These are phyloP conservation scores for Phalera bucephala DNA, from an alignment of 2,888 invertebrate species.

Conservation along the genomic window DNA sequence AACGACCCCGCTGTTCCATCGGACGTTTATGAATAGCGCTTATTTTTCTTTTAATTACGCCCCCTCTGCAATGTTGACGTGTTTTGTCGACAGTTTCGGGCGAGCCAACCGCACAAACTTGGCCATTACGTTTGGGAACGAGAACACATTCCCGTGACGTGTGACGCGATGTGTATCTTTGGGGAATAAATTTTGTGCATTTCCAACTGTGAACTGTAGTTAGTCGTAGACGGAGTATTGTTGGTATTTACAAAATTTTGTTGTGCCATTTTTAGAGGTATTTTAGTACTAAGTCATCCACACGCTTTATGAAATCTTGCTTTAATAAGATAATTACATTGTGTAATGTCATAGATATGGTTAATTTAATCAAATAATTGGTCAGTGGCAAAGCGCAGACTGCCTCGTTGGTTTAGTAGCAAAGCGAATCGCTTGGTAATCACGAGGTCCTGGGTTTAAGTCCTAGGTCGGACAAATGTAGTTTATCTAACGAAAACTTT, in stretches of 20 bases:
- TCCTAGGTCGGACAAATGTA: too few species aligned
- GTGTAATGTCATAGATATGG: too few species aligned
- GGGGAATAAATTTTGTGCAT: conserved; percentile 6
- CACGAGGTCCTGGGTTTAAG: too few species aligned
- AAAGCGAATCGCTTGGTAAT: too few species aligned
- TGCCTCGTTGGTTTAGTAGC: too few species aligned
- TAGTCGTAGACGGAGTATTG: not conserved
- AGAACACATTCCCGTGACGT: conserved; percentile 20
- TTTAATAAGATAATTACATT: too few species aligned
- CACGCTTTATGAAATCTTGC: too few species aligned
- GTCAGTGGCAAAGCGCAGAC: too few species aligned
- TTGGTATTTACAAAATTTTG: not conserved
- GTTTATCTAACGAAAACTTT: too few species aligned
- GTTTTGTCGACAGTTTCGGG: conserved; percentile 43
- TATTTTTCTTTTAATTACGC: conserved; percentile 82
- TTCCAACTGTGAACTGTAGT: conserved; percentile 9
- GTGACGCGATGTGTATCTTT: conserved; percentile 12
- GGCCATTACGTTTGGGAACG: conserved; percentile 9
- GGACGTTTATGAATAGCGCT: conserved; percentile 79
- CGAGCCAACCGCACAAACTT: conserved; percentile 21
- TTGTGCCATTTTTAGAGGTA: too few species aligned
- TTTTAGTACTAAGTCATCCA: too few species aligned
- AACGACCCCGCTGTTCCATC: conserved; percentile 62
- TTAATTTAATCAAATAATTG: too few species aligned
- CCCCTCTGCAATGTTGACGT: conserved; percentile 55